A percentile compares a stretch with the other conserved stretches of the same genome.
Evolutionary conservation across 2,113 vertebrate species (phyloP).

Genomic region (Chelonoidis abingdonii): DNA sequence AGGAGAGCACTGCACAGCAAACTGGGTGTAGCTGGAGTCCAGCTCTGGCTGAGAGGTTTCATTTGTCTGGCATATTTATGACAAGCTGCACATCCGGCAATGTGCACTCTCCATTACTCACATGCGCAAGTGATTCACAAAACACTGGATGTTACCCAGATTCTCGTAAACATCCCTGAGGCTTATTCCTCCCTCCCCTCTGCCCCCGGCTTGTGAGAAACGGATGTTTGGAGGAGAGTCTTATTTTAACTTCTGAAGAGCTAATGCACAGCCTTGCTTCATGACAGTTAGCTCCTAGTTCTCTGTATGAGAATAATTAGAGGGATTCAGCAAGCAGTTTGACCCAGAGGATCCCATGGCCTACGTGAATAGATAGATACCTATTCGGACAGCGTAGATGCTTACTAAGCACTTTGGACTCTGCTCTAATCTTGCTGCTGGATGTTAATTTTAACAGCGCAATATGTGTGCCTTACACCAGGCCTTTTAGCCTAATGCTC

Average conservation of each 20-base stretch:
- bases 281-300: not conserved
- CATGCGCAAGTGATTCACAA: not conserved
- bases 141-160: not conserved
- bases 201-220: not conserved
- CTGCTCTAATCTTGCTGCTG: not conserved
- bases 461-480: not conserved
- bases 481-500: not conserved
- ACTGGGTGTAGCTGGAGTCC: not conserved
- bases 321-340: not conserved
- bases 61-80: not conserved
- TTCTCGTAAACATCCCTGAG: conserved; percentile 6
- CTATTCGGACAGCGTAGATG: conserved; percentile 22
- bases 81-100: not conserved
- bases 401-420: conserved; percentile 13
- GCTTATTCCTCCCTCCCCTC: not conserved
- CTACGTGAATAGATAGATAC: conserved; percentile 11
- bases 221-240: not conserved
- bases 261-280: not conserved
- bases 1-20: not conserved
- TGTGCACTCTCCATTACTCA: not conserved
- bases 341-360: not conserved
- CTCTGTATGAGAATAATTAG: not conserved
- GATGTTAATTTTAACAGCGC: not conserved
- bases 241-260: not conserved
- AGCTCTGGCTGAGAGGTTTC: not conserved